Evolutionary conservation across 2,113 vertebrate species (phyloP).

Genomic region (human): DNA sequence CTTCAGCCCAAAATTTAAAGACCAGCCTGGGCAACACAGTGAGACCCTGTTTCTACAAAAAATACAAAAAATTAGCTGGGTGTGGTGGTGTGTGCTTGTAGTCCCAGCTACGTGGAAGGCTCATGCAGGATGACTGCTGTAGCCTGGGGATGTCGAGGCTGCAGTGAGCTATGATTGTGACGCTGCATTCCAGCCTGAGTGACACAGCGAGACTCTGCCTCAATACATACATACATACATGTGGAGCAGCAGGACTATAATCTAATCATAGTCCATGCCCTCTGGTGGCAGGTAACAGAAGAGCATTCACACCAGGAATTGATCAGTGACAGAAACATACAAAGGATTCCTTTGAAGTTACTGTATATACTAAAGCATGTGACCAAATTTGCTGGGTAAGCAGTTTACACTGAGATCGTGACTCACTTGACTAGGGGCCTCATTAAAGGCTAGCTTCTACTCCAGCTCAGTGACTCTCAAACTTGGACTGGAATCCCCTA

Average conservation of each 20-base stretch:
- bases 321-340: neutral
- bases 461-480: neutral
- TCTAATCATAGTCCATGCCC: conserved; percentile 30
- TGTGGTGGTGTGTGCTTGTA: too few species aligned
- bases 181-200: too few species aligned
- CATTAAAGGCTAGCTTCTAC: neutral
- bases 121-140: too few species aligned
- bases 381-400: neutral
- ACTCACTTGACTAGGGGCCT: neutral
- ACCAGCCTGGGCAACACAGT: too few species aligned
- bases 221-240: too few species aligned
- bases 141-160: too few species aligned
- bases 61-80: too few species aligned
- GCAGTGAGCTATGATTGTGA: too few species aligned
- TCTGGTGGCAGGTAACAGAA: conserved; percentile 70
- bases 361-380: neutral
- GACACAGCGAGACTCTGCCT: too few species aligned
- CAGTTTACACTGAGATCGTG: neutral
- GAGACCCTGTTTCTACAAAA: too few species aligned
- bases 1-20: too few species aligned
- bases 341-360: conserved; percentile 28
- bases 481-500: neutral
- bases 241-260: neutral
- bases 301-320: neutral
- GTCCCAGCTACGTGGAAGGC: too few species aligned